Evolutionary conservation across 1,140 invertebrate species (phyloP).

Genomic region (Diorhabda sublineata): DNA sequence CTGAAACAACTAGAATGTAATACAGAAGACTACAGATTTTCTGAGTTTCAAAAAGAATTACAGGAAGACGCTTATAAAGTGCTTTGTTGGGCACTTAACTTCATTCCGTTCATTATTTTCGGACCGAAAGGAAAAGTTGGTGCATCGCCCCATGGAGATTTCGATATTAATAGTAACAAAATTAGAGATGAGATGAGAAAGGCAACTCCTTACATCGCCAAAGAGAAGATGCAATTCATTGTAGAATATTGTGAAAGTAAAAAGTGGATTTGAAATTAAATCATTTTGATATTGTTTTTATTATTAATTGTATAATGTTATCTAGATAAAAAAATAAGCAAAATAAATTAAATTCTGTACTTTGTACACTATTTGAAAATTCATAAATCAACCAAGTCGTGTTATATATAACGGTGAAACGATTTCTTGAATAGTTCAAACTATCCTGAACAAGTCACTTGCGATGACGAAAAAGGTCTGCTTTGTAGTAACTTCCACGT

Average conservation of each 20-base stretch:
- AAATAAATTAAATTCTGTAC: too few species aligned
- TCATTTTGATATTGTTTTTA: too few species aligned
- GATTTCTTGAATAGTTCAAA: too few species aligned
- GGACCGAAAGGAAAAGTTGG: background rate
- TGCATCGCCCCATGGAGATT: background rate
- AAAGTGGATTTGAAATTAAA: constrained; percentile 10
- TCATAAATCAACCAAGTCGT: too few species aligned
- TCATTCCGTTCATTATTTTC: constrained; percentile 11
- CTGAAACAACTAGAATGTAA: constrained; percentile 4
- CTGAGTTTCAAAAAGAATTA: background rate
- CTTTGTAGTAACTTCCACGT: too few species aligned
- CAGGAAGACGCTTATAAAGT: background rate
- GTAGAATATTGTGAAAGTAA: background rate
- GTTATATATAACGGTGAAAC: too few species aligned
- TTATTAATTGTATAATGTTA: too few species aligned
- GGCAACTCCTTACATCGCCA: background rate
- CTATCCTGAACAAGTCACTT: too few species aligned
- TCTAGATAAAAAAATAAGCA: too few species aligned
- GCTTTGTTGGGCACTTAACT: background rate
- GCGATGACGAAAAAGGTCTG: too few species aligned
- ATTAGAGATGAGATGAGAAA: constrained; percentile 5
- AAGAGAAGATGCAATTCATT: constrained; percentile 10
- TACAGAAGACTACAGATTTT: background rate
- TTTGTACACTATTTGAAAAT: too few species aligned
- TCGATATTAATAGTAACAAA: background rate